These are phyloP conservation scores for Melanargia galathea DNA, from an alignment of 2,888 invertebrate genomes.

Conservation along the genomic window DNA sequence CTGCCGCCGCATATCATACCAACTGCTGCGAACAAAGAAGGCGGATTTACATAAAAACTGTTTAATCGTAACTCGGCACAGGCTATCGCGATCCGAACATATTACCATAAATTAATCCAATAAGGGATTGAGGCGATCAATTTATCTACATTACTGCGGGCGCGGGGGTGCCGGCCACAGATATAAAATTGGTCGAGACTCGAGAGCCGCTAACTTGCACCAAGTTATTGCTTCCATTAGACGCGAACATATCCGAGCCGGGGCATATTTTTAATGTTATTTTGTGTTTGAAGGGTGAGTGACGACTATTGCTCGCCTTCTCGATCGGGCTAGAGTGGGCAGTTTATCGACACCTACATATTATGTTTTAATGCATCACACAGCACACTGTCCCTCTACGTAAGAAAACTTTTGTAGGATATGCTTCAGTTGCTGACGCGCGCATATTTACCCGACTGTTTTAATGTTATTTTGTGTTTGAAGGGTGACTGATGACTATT, in stretches of 20 bases:
- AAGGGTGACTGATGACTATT: constrained; percentile 31
- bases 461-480: constrained; percentile 30
- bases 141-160: constrained; percentile 67
- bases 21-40: constrained; percentile 70
- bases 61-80: constrained; percentile 73
- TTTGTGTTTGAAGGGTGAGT: constrained; percentile 30
- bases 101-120: constrained; percentile 75
- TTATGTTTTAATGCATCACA: not conserved
- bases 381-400: too few relatives aligned
- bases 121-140: constrained; percentile 69
- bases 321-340: not conserved
- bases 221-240: constrained; percentile 63
- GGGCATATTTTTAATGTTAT: constrained; percentile 31
- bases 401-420: too few relatives aligned
- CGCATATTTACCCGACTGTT: too few relatives aligned
- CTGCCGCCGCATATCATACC: constrained; percentile 50
- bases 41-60: constrained; percentile 76
- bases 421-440: too few relatives aligned
- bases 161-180: constrained; percentile 52
- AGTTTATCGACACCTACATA: constrained; percentile 3
- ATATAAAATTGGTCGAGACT: constrained; percentile 42
- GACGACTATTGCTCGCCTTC: constrained; percentile 18
- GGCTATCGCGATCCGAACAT: constrained; percentile 70
- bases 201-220: constrained; percentile 49
- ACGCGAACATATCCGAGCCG: constrained; percentile 37